Base-by-base conservation (phyloP, 2,797 vertebrate genomes). In the Oreochromis grahami region DNA sequence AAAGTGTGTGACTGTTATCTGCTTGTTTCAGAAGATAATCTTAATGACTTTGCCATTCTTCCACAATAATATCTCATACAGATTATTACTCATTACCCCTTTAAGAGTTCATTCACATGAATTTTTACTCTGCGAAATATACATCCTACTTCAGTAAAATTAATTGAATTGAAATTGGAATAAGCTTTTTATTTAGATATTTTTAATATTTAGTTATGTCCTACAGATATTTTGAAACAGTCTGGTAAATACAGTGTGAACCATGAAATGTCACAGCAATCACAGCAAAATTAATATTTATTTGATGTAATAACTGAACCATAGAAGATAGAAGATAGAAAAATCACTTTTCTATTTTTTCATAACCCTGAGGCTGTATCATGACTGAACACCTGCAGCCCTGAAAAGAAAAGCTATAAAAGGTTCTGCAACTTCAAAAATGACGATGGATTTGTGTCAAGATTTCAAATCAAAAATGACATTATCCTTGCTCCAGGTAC, bases 381-480 rank as follows among this genome's bases (percentile, higher is more conserved):
- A 79, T 79, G 65, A 77, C 72, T 87, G 76, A 88, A 90, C 89
- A 94, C 89, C 90, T 89, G 86, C 77, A 87, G 85, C 79, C 58
- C 56, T 38, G 32, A n/a, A 86, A 84, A 78, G 78, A 82, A 50
- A 38, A 53, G 17, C 45, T 17, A 56, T 5, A 19, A 78, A 81
- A 80, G 51, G 83, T 86, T 79, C 84, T 78, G 76, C 41, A 80
- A 88, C 88, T 91, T 93, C 88, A 93, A 92, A 94, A 85, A 21
- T 41, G 60, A 81, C 36, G 80, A 81, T 65, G 80, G 89, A 92
- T 92, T 92, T 92, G 81, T 93, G 87, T 91, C 89, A 87, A 89
- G 87, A 80, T 87, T 86, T 93, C 77, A 84, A 88, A 90, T 93
- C 56, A 91, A 68, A 87, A 90, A 83, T 5, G 11, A 77, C 74